A percentile compares a stretch with the other conserved stretches of the same genome.
phyloP scores from a whole-genome alignment of 1,140 invertebrate species.

The Cyclargus thomasi region DNA sequence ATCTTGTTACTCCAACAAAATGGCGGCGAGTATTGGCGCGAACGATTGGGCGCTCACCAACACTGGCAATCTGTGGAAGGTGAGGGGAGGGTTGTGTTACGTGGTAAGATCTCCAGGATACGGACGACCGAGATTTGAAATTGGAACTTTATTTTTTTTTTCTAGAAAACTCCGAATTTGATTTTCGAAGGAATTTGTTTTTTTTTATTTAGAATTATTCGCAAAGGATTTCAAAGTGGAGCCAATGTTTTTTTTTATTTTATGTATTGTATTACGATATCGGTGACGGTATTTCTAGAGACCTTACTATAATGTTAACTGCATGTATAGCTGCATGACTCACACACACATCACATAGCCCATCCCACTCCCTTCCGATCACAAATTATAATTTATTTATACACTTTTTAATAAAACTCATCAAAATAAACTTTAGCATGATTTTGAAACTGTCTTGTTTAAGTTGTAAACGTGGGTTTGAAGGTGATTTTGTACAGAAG shows the following conservation, averaged over 20 bases:
- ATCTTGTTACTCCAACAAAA: constrained; percentile 73
- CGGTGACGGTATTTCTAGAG: constrained; percentile 37
- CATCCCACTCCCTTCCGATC: constrained; percentile 61
- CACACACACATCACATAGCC: constrained; percentile 50
- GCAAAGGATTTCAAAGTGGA: neutral
- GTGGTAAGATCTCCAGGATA: constrained; percentile 53
- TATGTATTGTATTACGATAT: constrained; percentile 7
- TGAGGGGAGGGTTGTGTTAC: constrained; percentile 63
- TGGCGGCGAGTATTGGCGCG: constrained; percentile 64
- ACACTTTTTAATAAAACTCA: too few species aligned
- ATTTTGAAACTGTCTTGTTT: too few species aligned
- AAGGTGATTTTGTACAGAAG: too few species aligned
- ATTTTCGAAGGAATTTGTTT: neutral
- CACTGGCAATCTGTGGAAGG: constrained; percentile 68
- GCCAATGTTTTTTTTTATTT: neutral
- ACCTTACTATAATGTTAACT: constrained; percentile 58
- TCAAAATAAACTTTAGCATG: too few species aligned
- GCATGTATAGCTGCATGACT: constrained; percentile 62
- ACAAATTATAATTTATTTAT: constrained; percentile 13
- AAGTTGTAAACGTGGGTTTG: too few species aligned
- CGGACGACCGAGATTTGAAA: neutral
- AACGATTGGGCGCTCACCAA: constrained; percentile 70
- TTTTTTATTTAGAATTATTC: neutral
- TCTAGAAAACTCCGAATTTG: neutral
- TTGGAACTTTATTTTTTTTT: neutral